Evolutionary conservation across 2,797 vertebrate genomes (phyloP), one percentile per base, ranked within the genome.

Genomic region (Neosalanx taihuensis): DNA sequence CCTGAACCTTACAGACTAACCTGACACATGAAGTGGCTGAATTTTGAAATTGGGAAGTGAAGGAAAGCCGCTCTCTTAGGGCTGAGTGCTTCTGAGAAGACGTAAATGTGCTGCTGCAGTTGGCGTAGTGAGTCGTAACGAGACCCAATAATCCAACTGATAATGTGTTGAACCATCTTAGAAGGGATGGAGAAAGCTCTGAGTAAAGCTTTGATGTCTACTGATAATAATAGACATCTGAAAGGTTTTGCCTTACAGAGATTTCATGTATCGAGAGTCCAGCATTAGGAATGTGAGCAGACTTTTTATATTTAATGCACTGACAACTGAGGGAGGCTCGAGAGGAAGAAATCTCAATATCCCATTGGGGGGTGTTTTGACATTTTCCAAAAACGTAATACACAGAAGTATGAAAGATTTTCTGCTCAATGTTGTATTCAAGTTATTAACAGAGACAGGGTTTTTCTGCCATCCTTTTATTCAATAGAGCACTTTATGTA

Each of bases 401-500:
- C 56, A 58, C 17, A 58, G 10, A 58, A 58, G 23, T 7, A 20
- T 20, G 6, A 20, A 58, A 58, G 56, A 58, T 58, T 58, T 23
- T 58, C 4, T 58, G 56, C 23, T 46, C 41, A 46, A 46, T 46
- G 12, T 46, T 46, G 41, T 46, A 46, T 13, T 46, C 6, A 20
- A 58, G 56, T 58, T 58, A 58, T 10, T 58, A 23, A 6, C 10
- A n/a, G 6, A 58, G 23, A 58, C 56, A 6, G 13, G 20, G 18
- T 23, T 20, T 58, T 23, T 26, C 23, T 58, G 56, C 9, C 56
- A 7, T n/a, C 20, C 20, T 23, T 7, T n/a, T 13, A 23, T 58
- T 58, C 56, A 58, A 58, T 58, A 58, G 23, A 58, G 56, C 56
- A 23, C 56, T 58, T 58, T 20, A n/a, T 58, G 56, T 58, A 23